phyloP scores from a whole-genome alignment of 2,888 invertebrate genomes.

The Erebia palarica region DNA sequence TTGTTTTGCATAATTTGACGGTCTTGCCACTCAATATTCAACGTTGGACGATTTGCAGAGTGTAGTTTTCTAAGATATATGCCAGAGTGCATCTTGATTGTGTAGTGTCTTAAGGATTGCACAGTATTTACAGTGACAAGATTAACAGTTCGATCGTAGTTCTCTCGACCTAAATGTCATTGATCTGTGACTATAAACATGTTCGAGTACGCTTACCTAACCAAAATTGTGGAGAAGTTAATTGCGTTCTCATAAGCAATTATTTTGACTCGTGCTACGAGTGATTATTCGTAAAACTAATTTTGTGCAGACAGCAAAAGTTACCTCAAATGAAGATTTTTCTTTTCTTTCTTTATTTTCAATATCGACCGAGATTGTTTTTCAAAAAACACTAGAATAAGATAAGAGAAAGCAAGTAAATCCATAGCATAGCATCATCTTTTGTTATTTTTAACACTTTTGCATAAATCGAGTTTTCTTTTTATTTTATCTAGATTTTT shows the following conservation, averaged over 20 bases:
- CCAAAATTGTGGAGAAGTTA: slow-evolving; percentile 37
- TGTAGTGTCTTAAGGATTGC: slow-evolving; percentile 32
- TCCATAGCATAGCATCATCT: too few relatives aligned
- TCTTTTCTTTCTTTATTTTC: too few relatives aligned
- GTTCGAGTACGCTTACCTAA: slow-evolving; percentile 53
- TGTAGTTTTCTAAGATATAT: neutral
- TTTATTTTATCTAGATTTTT: too few relatives aligned
- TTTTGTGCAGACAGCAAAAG: too few relatives aligned
- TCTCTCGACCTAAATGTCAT: slow-evolving; percentile 58
- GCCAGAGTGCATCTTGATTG: slow-evolving; percentile 34
- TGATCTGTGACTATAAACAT: slow-evolving; percentile 56
- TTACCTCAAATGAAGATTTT: too few relatives aligned
- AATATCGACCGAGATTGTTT: too few relatives aligned
- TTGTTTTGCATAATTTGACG: too few relatives aligned
- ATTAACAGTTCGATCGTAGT: slow-evolving; percentile 60
- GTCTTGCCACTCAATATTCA: too few relatives aligned
- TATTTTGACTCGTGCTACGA: neutral
- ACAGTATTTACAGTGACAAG: slow-evolving; percentile 43
- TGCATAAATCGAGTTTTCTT: too few relatives aligned
- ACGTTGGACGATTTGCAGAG: neutral
- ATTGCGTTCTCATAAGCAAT: slow-evolving; percentile 20
- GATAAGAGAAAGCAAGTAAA: too few relatives aligned
- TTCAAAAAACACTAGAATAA: too few relatives aligned
- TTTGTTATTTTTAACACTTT: too few relatives aligned
- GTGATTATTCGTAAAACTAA: neutral